Evolutionary conservation across 2,797 vertebrate genomes (phyloP).

Genomic region (Moxostoma hubbsi): DNA sequence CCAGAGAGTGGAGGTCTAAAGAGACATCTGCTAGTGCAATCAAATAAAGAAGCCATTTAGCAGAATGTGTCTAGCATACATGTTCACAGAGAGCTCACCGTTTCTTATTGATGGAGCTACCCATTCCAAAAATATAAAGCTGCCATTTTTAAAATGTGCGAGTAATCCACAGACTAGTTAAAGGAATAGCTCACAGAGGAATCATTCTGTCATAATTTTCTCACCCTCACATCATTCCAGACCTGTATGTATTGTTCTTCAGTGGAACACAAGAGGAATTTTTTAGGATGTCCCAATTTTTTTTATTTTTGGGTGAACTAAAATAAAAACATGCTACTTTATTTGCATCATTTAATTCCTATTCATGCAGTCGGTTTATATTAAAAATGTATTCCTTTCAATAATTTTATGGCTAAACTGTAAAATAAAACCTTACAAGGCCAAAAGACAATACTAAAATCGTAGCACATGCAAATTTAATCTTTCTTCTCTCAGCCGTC

Average conservation of each 20-base stretch:
- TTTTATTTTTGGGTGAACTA: too few relatives aligned
- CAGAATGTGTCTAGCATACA: constrained; percentile 74
- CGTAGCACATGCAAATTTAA: constrained; percentile 21
- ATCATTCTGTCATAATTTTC: too few relatives aligned
- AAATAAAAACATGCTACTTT: neutral
- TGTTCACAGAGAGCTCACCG: constrained; percentile 49
- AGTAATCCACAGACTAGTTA: neutral
- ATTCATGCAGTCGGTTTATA: neutral
- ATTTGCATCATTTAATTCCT: neutral
- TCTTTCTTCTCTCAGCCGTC: neutral
- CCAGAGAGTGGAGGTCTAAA: constrained; percentile 76
- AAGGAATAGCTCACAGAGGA: too few relatives aligned
- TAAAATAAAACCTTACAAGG: constrained; percentile 42
- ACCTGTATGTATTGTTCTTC: too few relatives aligned
- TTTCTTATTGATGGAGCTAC: constrained; percentile 3
- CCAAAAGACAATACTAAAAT: constrained; percentile 24
- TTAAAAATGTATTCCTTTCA: constrained; percentile 11
- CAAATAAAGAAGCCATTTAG: constrained; percentile 73
- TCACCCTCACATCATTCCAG: too few relatives aligned
- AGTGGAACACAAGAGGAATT: too few relatives aligned
- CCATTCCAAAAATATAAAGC: neutral
- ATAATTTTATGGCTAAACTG: constrained; percentile 28
- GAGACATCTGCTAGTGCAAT: constrained; percentile 81
- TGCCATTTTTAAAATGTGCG: neutral
- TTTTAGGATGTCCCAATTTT: too few relatives aligned